Evolutionary conservation across 2,888 invertebrate species (phyloP).

Genomic region (Lochmaea capreae): DNA sequence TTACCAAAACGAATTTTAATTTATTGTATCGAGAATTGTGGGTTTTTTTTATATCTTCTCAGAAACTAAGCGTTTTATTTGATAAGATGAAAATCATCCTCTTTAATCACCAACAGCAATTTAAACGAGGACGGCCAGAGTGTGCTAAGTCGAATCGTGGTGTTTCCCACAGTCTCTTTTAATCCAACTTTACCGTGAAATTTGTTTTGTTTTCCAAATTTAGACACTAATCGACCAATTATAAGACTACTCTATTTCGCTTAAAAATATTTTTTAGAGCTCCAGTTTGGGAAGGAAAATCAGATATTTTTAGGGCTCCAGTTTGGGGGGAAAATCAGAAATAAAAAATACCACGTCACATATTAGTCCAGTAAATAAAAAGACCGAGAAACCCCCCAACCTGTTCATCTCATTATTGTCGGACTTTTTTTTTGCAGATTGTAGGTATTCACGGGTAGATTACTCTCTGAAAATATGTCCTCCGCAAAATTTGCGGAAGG

Average conservation of each 20-base stretch:
- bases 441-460: too few species aligned
- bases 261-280: too few species aligned
- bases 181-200: background rate
- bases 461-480: too few species aligned
- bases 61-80: constrained; percentile 27
- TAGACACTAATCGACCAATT: background rate
- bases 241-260: background rate
- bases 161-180: constrained; percentile 8
- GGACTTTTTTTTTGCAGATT: too few species aligned
- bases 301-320: too few species aligned
- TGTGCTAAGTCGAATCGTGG: constrained; percentile 7
- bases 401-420: too few species aligned
- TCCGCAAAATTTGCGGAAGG: too few species aligned
- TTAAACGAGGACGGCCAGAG: constrained; percentile 13
- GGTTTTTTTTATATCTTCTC: constrained; percentile 21
- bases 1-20: constrained; percentile 50
- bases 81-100: constrained; percentile 31
- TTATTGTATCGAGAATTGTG: constrained; percentile 42
- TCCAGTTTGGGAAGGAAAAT: too few species aligned
- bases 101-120: constrained; percentile 30
- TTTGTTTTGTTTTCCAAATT: background rate
- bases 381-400: too few species aligned
- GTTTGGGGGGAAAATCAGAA: too few species aligned
- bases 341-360: too few species aligned
- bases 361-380: too few species aligned